Conservation (phyloP, 1,140 invertebrate species). For the Anoplophora glabripennis region DNA sequence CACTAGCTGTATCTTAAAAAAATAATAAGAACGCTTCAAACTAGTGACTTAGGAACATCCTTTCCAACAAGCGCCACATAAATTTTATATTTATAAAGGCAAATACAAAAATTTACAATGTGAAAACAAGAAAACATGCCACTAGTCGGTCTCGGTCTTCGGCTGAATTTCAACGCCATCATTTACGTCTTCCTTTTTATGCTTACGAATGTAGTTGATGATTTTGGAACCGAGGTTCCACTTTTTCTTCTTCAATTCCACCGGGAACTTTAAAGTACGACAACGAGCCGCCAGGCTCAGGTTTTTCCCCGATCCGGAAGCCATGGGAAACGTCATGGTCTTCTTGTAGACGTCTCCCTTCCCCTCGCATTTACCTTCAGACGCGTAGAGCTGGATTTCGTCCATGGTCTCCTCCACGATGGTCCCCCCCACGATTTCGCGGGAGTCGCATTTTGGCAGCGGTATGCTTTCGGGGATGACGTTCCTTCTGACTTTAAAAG, state of each 20-base stretch:
- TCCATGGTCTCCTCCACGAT: constrained; percentile 12
- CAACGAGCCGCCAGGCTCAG: constrained; percentile 19
- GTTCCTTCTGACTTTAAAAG: constrained; percentile 15
- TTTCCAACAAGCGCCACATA: too few relatives aligned
- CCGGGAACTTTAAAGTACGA: constrained; percentile 23
- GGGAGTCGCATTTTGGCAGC: constrained; percentile 16
- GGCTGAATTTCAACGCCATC: constrained; percentile 6
- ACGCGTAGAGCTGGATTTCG: constrained; percentile 6
- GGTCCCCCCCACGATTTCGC: constrained; percentile 3
- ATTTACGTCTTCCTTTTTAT: constrained; percentile 4
- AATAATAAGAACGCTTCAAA: too few relatives aligned
- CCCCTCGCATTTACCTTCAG: not conserved
- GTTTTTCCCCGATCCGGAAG: constrained; percentile 17
- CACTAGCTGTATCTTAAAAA: too few relatives aligned
- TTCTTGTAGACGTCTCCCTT: constrained; percentile 12
- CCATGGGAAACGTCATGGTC: constrained; percentile 31
- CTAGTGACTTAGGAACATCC: too few relatives aligned
- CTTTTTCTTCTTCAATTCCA: constrained; percentile 30
- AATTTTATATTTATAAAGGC: too few relatives aligned
- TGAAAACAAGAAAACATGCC: too few relatives aligned
- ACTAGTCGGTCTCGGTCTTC: not conserved
- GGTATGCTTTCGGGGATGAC: constrained; percentile 18
- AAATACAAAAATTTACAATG: too few relatives aligned
- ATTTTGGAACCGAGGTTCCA: constrained; percentile 33
- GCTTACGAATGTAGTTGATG: constrained; percentile 32